Base-by-base conservation (phyloP, 2,113 vertebrate species). In the Rhadina sibilatrix region DNA sequence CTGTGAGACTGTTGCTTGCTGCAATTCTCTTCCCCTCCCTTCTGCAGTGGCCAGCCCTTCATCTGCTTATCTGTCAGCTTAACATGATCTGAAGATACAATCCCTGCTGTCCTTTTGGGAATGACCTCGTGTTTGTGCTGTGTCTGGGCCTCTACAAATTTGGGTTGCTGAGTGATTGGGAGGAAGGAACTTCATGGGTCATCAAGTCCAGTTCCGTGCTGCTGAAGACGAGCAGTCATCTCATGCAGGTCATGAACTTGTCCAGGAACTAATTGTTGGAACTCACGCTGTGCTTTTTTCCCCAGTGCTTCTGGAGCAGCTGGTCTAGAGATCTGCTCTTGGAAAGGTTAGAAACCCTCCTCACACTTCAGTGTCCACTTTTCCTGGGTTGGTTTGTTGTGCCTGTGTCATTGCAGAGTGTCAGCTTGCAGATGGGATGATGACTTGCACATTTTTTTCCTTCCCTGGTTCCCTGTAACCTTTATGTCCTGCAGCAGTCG, bases 21-120 rank as follows among this genome's bases (percentile, higher is more conserved):
- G 79, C 87, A 76, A 0, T 61, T 79, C n/a, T 72, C 14, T 74
- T 90, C 52, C 80, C 40, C 57, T 66, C 71, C 60, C 59, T 76
- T 46, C 57, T 61, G 68, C 66, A 25, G 70, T 20, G 54, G 78
- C 89, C 75, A 86, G 60, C 75, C 50, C 80, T 94, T 71, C 63
- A 40, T 54, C 91, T 87, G 81, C 93, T 94, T 91, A 93, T 82
- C 89, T 95, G 56, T 85, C 92, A 93, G 87, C 89, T 95, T 95
- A 95, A 61, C 72, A 71, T 74, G 71, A 83, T 71, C 71, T 82
- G 81, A 56, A 88, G 74, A 22, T 82, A 44, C 87, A 92, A 87
- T 94, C 82, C 83, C 56, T 56, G 44, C 12, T 64, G 90, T 68
- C 91, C 94, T 90, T 92, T 91, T 84, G 90, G 69, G 53, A 78